Evolutionary conservation across 2,113 vertebrate species (phyloP).

Genomic region (Synodontis membranacea): DNA sequence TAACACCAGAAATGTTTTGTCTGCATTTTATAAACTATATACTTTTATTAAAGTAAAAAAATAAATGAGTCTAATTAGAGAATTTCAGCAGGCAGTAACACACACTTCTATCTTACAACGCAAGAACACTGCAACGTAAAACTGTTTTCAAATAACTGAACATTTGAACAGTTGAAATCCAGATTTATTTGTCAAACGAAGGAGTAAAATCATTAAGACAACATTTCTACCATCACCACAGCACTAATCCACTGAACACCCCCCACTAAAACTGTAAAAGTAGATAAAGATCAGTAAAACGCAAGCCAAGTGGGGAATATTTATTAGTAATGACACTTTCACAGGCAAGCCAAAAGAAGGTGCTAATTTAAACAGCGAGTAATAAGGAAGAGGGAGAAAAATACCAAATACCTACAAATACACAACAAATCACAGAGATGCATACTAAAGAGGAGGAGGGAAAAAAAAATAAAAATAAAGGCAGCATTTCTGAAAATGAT

Average conservation of each 20-base stretch:
- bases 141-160: background rate
- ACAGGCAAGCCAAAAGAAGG: conserved; percentile 60
- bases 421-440: conserved; percentile 12
- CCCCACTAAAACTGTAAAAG: conserved; percentile 78
- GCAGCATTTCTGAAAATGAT: background rate
- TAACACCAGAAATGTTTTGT: no score
- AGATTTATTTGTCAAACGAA: conserved; percentile 78
- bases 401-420: conserved; percentile 40
- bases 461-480: background rate
- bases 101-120: background rate
- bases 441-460: background rate
- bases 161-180: conserved; percentile 18
- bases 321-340: conserved; percentile 55
- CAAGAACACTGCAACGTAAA: background rate
- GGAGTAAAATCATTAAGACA: conserved; percentile 76
- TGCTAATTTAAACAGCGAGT: conserved; percentile 49
- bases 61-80: no score
- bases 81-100: background rate
- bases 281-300: conserved; percentile 73
- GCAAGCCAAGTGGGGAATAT: conserved; percentile 60
- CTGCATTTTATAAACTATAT: no score
- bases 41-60: no score
- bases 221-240: conserved; percentile 73
- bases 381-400: conserved; percentile 41
- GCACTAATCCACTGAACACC: conserved; percentile 55